Evolutionary conservation across 1,140 invertebrate genomes (phyloP).

Genomic region (Habropoda laboriosa): DNA sequence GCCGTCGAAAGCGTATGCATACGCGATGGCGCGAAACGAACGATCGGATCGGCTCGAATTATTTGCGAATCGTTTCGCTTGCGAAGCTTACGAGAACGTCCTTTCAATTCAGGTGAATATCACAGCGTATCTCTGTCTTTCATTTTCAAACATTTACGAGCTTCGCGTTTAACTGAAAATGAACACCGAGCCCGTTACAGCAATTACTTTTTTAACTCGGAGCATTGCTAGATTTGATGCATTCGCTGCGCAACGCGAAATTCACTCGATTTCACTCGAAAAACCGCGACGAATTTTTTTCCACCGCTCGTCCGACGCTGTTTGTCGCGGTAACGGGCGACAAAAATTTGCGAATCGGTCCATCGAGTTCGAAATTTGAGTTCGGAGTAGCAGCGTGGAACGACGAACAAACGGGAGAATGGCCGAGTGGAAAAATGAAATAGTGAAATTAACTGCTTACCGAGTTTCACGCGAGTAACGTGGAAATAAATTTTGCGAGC

Average conservation of each 20-base stretch:
- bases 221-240: not conserved
- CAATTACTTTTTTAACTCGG: conserved; percentile 14
- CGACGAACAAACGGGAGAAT: not conserved
- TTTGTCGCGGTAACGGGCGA: too few species aligned
- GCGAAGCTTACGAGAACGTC: not conserved
- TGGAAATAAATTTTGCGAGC: too few species aligned
- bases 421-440: not conserved
- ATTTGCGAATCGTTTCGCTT: not conserved
- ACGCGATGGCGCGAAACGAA: not conserved
- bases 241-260: conserved; percentile 5
- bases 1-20: not conserved
- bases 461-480: too few species aligned
- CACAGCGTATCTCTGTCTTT: not conserved
- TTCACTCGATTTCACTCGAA: conserved; percentile 32
- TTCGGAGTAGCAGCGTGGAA: too few species aligned
- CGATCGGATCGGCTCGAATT: not conserved
- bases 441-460: not conserved
- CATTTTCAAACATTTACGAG: conserved; percentile 14
- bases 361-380: not conserved
- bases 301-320: too few species aligned
- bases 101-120: not conserved
- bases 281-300: conserved; percentile 1
- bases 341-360: not conserved
- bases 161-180: conserved; percentile 14
- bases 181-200: conserved; percentile 4